Base-by-base conservation (phyloP, 1,140 invertebrate species). In the Macrosteles quadrilineatus region DNA sequence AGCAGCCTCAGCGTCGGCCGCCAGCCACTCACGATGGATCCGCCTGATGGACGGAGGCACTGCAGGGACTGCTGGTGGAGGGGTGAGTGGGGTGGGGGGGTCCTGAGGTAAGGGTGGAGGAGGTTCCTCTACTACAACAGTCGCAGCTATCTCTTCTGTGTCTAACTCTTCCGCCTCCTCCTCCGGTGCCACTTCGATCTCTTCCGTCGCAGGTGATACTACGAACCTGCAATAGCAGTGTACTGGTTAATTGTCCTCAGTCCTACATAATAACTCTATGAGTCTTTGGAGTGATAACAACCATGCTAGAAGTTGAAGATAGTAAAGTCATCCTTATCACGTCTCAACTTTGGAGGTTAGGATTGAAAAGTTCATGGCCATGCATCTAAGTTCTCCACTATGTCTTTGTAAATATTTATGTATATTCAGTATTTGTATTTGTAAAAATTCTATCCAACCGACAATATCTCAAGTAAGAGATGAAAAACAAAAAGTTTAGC, bases 161-260 rank as follows among this genome's bases (percentile, higher is more conserved):
- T 62, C 67, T 21, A 62, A 25, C 55, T 63, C 64, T 50, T 69
- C 59, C 30, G 19, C 32, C 31, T 72, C 64, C 32, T 67, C 67
- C 17, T 30, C 63, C 3, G 25, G 50, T 21, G 53, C 64, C 25
- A 19, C 11, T 53, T 45, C 65, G 3, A 64, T 65, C 45, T 73
- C 66, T 27, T 72, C 67, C 21, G 67, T 27, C 19, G 67, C 62
- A 0, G 74, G 72, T 43, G 74, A 72, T 17, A 75, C 73, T 9
- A 75, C 74, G 65, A 75, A 75, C 45, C 71, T 72, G 23, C 19
- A n/a, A n/a, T n/a, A n/a, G n/a, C n/a, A n/a, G n/a, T n/a, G n/a
- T n/a, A n/a, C n/a, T n/a, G n/a, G n/a, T n/a, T n/a, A n/a, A n/a
- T n/a, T n/a, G n/a, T n/a, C n/a, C n/a, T n/a, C n/a, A n/a, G n/a